A percentile compares a stretch with the other conserved stretches of the same genome.
Evolutionary conservation across 2,888 invertebrate species (phyloP).

Genomic region (Parelbella ahira): DNA sequence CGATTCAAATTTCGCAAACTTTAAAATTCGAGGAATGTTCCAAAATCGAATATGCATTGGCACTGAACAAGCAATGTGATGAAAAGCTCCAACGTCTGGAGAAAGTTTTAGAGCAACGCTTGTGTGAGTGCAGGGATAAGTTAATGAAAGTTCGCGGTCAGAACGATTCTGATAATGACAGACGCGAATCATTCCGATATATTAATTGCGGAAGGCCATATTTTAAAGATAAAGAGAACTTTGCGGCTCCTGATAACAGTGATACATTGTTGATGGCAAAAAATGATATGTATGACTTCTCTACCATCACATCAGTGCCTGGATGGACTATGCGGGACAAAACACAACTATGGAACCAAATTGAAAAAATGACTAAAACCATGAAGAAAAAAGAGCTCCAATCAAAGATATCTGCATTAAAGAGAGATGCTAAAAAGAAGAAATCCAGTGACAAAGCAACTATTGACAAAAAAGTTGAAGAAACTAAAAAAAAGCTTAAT

Average conservation of each 20-base stretch:
- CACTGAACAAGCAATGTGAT: constrained; percentile 58
- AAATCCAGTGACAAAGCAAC: constrained; percentile 22
- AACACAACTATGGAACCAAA: constrained; percentile 64
- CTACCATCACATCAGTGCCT: constrained; percentile 58
- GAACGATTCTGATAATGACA: constrained; percentile 28
- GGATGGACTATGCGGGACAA: constrained; percentile 82
- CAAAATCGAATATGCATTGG: constrained; percentile 47
- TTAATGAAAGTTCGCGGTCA: constrained; percentile 36
- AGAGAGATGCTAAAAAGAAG: constrained; percentile 31
- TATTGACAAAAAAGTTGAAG: constrained; percentile 34
- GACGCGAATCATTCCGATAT: constrained; percentile 43
- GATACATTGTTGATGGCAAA: constrained; percentile 73
- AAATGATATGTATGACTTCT: constrained; percentile 65
- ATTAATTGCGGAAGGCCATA: constrained; percentile 81
- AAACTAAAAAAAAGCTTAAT: constrained; percentile 37
- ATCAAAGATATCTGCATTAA: constrained; percentile 41
- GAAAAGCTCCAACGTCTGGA: constrained; percentile 53
- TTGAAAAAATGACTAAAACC: constrained; percentile 59
- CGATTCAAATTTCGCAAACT: too few relatives aligned
- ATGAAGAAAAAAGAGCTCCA: constrained; percentile 40
- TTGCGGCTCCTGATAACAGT: constrained; percentile 78
- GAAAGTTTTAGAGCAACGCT: constrained; percentile 42
- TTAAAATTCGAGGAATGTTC: constrained; percentile 33
- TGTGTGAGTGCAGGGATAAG: constrained; percentile 54
- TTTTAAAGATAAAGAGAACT: constrained; percentile 82